Conservation (phyloP, 2,888 invertebrate species). For the Mactromeris polynyma region DNA sequence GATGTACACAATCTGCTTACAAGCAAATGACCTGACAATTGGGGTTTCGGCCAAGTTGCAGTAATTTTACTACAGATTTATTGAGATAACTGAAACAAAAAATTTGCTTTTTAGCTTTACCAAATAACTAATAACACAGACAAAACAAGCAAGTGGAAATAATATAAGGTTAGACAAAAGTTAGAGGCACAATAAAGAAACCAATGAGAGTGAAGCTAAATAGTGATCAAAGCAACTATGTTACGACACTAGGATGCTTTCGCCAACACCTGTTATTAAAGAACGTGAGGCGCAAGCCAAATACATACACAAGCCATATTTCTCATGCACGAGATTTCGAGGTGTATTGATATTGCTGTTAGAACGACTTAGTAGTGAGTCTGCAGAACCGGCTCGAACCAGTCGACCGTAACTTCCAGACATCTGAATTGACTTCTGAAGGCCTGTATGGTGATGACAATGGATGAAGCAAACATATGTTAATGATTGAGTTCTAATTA, state of each 20-base stretch:
- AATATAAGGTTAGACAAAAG: too few relatives aligned
- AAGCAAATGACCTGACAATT: too few relatives aligned
- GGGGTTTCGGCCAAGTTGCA: too few relatives aligned
- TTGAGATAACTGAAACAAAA: too few relatives aligned
- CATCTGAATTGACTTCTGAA: slow-evolving; percentile 60
- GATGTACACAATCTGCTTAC: too few relatives aligned
- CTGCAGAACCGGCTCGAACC: slow-evolving; percentile 75
- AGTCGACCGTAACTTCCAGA: slow-evolving; percentile 67
- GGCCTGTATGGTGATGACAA: slow-evolving; percentile 46
- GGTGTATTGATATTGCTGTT: slow-evolving; percentile 66
- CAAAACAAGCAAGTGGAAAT: too few relatives aligned
- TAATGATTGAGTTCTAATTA: neutral
- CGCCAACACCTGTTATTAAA: slow-evolving; percentile 5
- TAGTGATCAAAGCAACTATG: neutral
- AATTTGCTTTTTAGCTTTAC: too few relatives aligned
- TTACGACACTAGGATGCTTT: neutral
- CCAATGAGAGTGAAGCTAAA: neutral
- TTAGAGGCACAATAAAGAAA: neutral
- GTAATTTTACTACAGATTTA: too few relatives aligned
- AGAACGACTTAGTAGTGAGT: slow-evolving; percentile 74
- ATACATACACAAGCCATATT: slow-evolving; percentile 65
- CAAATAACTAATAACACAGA: too few relatives aligned
- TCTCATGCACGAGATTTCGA: slow-evolving; percentile 61
- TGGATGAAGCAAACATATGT: slow-evolving; percentile 5
- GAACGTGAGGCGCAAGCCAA: slow-evolving; percentile 11